Percentiles rank a stretch among this genome's conserved stretches.
Conservation (phyloP, 2,113 vertebrate genomes). For the Pampusana beccarii region DNA sequence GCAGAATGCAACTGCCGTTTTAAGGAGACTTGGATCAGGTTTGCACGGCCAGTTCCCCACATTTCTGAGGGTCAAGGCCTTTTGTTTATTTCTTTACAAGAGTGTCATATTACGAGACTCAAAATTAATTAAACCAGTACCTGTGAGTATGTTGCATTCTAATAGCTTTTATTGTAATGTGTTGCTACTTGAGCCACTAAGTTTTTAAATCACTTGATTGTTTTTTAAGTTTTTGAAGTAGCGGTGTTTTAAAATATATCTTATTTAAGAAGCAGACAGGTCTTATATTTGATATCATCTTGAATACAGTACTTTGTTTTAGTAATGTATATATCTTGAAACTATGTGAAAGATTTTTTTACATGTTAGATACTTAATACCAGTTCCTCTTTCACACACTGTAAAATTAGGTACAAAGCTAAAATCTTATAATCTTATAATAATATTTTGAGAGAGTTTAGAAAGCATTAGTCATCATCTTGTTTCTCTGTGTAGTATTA, state of each 20-base stretch:
- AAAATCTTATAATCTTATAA: neutral
- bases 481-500: neutral
- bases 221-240: neutral
- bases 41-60: neutral
- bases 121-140: neutral
- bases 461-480: neutral
- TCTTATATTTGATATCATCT: neutral
- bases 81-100: neutral
- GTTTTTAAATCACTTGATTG: neutral
- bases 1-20: neutral
- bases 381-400: neutral
- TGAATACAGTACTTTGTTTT: neutral
- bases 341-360: neutral
- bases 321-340: neutral
- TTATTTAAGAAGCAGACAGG: neutral
- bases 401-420: neutral
- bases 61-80: neutral
- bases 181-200: fast-evolving
- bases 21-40: neutral
- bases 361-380: neutral
- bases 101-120: neutral
- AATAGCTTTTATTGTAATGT: neutral
- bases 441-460: neutral
- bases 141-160: neutral
- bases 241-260: neutral